Base-by-base conservation (phyloP, 2,113 vertebrate genomes). In the Phaethon lepturus region DNA sequence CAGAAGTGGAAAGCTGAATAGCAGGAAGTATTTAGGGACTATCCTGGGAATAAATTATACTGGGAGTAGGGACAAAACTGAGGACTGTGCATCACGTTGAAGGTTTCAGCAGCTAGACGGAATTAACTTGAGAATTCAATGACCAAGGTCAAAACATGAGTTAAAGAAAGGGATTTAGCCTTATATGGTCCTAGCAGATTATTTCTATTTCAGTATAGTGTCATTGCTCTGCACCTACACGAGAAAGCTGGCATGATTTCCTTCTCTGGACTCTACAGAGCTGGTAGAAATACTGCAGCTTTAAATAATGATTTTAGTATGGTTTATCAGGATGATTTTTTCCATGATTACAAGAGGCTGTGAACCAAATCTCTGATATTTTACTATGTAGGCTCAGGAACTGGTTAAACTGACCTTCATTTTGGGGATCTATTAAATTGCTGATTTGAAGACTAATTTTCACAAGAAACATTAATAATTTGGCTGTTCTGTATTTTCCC, bases 161-260 rank as follows among this genome's bases (percentile, higher is more conserved):
- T 40, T 53, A 73, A 79, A 93, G 40, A 52, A 72, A 69, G 20
- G 58, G 58, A 38, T 88, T 86, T 73, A 83, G 25, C 66, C 40
- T 75, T 20, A 47, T 1, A 7, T 3, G 49, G 28, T 60, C 60
- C 62, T 64, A 33, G 82, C 33, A 91, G 85, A 92, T 92, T 73
- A 86, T 93, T 93, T 91, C 81, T 88, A 13, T 92, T 93, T 90
- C 75, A 35, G 63, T 50, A 18, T 7, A 33, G 40, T 11, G 24
- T 18, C 4, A 10, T 4, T 73, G 81, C 42, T 53, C 81, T 78
- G 47, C 29, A 84, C 20, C 47, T 76, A 24, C 40, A 38, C 13
- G 26, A 73, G 35, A 62, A 42, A 89, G 25, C 56, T 77, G 79
- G 19, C 29, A 40, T 3, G 8, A 45, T 82, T 93, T 79, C 77